Evolutionary conservation across 1,140 invertebrate genomes (phyloP), one percentile per base, ranked within the genome.

Genomic region (Tetramorium parvispinum): DNA sequence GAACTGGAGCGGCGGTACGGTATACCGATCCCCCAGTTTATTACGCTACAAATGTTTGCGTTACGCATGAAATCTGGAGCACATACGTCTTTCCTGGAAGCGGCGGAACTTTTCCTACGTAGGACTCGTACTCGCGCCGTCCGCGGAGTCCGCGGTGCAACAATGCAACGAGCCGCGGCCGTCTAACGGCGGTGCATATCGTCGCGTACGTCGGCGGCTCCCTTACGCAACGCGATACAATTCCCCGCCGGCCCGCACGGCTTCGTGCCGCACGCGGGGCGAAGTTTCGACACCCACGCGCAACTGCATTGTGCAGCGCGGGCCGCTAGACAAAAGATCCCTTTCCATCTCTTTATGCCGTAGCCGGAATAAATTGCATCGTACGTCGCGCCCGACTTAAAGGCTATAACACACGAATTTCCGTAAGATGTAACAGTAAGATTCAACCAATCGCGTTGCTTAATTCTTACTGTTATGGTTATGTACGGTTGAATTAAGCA

Each of bases 221-320:
- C 24, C 59, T 79, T 79, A 65, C 76, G 76, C 61, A 79, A 79
- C n/a, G 13, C 46, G n/a, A 65, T 65, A 78, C 57, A 46, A 49
- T 78, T 63, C 57, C 16, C 75, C 49, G 40, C 40, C 57, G 24
- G 18, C 32, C 18, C 32, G 11, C 75, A 37, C 55, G 16, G 55
- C 16, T 46, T 76, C 43, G 32, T 46, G 37, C 55, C 55, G 8
- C 37, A 4, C 37, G 73, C 55, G 75, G 8, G 57, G 27, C 57
- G 43, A 63, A 63, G 57, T 78, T 78, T 78, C 75, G 57, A 78
- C 75, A 78, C 57, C 57, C 75, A 78, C 75, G 75, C 75, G 75
- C 57, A 18, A 16, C 57, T n/a, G n/a, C 75, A 78, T 78, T 78
- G 75, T 78, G 8, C 55, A 6, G 37, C 75, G 24, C 75, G 40